Evolutionary conservation across 2,113 vertebrate species (phyloP).

Genomic region (Paradoxurus hermaphroditus): DNA sequence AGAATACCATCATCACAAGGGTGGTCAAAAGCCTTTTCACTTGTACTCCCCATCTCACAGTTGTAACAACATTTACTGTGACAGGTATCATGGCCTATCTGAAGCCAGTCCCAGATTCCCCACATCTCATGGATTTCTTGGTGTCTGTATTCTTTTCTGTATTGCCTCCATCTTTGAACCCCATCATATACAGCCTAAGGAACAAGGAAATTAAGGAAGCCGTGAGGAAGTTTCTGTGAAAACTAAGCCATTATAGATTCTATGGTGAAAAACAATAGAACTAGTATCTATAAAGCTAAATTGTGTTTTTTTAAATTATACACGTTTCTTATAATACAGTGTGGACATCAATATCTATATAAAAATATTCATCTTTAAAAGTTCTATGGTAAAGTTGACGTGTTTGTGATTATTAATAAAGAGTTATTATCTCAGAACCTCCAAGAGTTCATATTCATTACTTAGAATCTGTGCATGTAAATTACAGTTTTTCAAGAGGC

Average conservation of each 20-base stretch:
- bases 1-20: conserved; percentile 28
- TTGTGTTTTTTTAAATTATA: neutral
- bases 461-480: neutral
- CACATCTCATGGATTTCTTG: conserved; percentile 23
- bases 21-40: conserved; percentile 46
- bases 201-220: conserved; percentile 31
- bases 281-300: neutral
- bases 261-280: neutral
- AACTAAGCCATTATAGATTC: neutral
- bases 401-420: neutral
- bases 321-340: neutral
- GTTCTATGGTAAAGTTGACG: neutral
- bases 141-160: conserved; percentile 57
- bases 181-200: conserved; percentile 3
- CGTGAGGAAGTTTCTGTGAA: neutral
- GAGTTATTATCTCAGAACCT: neutral
- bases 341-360: neutral
- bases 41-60: conserved; percentile 47
- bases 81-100: conserved; percentile 47
- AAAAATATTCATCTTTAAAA: neutral
- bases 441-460: neutral
- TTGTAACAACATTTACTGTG: conserved; percentile 49
- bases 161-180: conserved; percentile 49
- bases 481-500: neutral
- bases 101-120: conserved; percentile 1